These are phyloP conservation scores for Emydocephalus ijimae DNA, from an alignment of 2,113 vertebrate species.

Conservation along the genomic window DNA sequence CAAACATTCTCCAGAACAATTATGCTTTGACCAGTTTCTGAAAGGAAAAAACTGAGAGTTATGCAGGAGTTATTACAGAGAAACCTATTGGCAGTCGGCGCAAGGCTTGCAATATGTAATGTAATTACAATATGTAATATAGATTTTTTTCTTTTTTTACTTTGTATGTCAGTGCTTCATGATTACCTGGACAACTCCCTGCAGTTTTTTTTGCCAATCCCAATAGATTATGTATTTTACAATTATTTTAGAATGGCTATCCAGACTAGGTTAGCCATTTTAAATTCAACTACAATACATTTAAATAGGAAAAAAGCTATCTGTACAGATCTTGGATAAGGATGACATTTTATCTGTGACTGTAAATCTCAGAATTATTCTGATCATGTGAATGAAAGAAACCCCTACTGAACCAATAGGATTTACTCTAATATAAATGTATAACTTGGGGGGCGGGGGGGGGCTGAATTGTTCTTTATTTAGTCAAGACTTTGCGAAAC, in stretches of 20 bases:
- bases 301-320: background rate
- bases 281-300: background rate
- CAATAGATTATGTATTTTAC: background rate
- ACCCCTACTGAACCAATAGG: background rate
- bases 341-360: conserved; percentile 9
- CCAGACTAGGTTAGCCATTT: background rate
- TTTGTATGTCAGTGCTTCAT: background rate
- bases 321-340: fast-evolving
- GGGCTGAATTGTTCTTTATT: background rate
- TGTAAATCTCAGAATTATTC: background rate
- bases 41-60: background rate
- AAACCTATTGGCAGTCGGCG: background rate
- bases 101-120: background rate
- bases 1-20: background rate
- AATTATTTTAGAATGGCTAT: background rate
- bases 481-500: background rate
- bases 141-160: background rate
- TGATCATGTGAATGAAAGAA: background rate
- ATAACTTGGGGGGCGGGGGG: background rate
- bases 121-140: background rate
- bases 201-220: background rate
- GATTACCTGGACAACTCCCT: background rate
- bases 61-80: background rate
- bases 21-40: background rate
- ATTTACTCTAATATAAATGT: background rate